Evolutionary conservation across 64 coral and sea anemone genomes (phyloP), one percentile per base, ranked within the genome.

Genomic region (Trachythela sp.): DNA sequence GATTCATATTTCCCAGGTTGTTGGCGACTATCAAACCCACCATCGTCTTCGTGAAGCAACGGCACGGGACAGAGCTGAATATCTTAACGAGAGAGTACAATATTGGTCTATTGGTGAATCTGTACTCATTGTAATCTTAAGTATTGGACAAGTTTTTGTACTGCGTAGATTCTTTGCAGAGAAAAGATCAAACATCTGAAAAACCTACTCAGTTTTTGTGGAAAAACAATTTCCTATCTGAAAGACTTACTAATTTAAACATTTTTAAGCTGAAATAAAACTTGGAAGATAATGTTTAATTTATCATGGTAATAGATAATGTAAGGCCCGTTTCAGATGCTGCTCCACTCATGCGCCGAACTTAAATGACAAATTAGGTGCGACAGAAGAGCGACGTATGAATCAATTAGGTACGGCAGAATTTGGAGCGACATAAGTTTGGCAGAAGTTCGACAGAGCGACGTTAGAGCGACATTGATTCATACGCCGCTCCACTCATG

Each of bases 81-180:
- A 99, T 40, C 92, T 99, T 18, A 99, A 99, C 89, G 96, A 99
- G 38, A 86, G 96, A 87, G 91, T 99, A 34, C 96, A 99, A 38
- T 99, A 91, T 41, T 99, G 96, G 96, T 99, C 96, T 1, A 84
- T 95, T 83, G 96, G 96, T 40, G 94, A 94, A 22, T 92, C 96
- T 20, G 39, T 90, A 39, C 93, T 99, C 34, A 99, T 99, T 40
- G 39, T 99, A 37, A 77, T 83, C 22, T 89, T 99, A 39, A 94
- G 96, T 29, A 99, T 99, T 67, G 75, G 92, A 49, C 96, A 99
- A 95, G 96, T 99, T 24, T 92, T 99, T 86, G 90, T 99, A 54
- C 93, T 99, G 40, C 86, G 96, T 32, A 92, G 91, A 89, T 99
- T 99, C 83, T 99, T 99, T 90, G 96, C 96, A 2, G 96, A 99